Evolutionary conservation across 2,797 vertebrate genomes (phyloP), one percentile per base, ranked within the genome.

Genomic region (Molossus alvarezi): DNA sequence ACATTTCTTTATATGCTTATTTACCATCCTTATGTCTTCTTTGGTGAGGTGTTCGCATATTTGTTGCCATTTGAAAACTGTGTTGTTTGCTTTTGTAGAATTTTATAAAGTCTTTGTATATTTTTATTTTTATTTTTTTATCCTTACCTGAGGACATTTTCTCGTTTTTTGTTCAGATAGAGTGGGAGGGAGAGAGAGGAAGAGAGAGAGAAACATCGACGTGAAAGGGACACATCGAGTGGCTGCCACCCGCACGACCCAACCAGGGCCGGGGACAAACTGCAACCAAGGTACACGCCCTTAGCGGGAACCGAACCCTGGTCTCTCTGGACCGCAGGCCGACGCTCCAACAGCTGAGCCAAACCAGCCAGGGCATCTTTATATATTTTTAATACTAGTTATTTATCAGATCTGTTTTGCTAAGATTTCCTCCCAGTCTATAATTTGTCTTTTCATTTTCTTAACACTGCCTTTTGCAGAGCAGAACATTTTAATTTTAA

Each of bases 401-500:
- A 29, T 91, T 83, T 72, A 57, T 83, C 18, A 72, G 48, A 33
- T 41, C 33, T 41, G 7, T 77, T 91, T 81, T 82, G 23, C 21
- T 72, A 75, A 86, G 10, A 9, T 57, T 93, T 77, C 62, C 23
- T 57, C 76, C 62, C 14, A 71, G 18, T 55, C 45, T 77, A 12
- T 77, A 23, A 27, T 18, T 64, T 82, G 3, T 67, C 13, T 69
- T 75, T 92, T 76, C 21, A 76, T 48, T 92, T 2, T 65, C 8
- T 81, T 67, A 95, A 64, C 25, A 17, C 9, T 79, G 27, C 5
- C 23, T 93, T 92, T 85, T 55, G 51, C 25, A 93, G 65, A 62
- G 62, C 41, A 90, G 76, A 94, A 89, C 65, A 9, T 72, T 88
- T 95, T 27, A 77, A 79, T 51, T 90, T 88, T 73, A 88, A 62